These are phyloP conservation scores for Orchesella cincta DNA, from an alignment of 1,140 invertebrate genomes.

Conservation along the genomic window DNA sequence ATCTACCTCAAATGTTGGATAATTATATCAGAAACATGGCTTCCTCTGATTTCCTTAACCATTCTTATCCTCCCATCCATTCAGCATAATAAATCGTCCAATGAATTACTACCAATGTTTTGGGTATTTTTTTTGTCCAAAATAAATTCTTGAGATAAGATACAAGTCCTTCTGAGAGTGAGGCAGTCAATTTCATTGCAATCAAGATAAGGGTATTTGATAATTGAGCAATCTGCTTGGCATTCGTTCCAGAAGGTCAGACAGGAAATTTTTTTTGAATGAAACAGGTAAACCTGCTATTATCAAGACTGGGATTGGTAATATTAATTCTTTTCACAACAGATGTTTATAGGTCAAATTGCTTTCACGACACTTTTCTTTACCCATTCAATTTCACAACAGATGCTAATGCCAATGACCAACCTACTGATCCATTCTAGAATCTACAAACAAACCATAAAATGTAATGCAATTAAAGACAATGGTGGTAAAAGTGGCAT, in stretches of 20 bases:
- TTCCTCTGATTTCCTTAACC: conserved; percentile 25
- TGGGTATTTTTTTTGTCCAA: neutral
- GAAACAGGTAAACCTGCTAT: no score
- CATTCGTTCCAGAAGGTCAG: neutral
- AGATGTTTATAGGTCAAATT: no score
- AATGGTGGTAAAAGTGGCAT: neutral
- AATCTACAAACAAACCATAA: no score
- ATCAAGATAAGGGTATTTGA: neutral
- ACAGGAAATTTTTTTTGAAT: neutral
- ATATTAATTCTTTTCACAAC: no score
- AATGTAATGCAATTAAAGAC: no score
- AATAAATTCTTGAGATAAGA: neutral
- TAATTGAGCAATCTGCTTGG: conserved; percentile 1
- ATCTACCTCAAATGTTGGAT: no score
- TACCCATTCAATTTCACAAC: no score
- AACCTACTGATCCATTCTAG: no score
- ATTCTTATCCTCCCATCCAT: neutral
- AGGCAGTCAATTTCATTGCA: neutral
- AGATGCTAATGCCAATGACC: no score
- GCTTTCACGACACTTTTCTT: no score
- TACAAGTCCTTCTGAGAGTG: neutral
- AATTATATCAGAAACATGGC: conserved; percentile 11
- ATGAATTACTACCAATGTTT: conserved; percentile 14
- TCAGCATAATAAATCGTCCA: neutral
- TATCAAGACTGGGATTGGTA: no score